phyloP scores from a whole-genome alignment of 1,140 invertebrate species.

The Hyles vespertilio region DNA sequence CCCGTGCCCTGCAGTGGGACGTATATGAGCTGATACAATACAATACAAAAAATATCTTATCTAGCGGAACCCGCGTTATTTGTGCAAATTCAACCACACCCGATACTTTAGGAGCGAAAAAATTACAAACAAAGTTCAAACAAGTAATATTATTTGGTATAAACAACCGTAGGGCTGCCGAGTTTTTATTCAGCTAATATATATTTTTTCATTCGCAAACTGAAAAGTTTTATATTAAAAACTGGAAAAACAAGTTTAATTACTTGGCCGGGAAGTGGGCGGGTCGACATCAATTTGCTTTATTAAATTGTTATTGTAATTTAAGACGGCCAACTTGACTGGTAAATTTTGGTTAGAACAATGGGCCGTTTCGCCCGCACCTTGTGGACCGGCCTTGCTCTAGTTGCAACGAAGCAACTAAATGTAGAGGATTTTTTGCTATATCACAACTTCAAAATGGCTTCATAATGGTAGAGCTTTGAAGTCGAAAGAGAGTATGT shows the following conservation, averaged over 20 bases:
- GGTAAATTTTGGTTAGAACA: too few species aligned
- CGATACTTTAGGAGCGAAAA: too few species aligned
- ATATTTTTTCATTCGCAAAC: constrained; percentile 27
- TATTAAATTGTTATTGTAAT: constrained; percentile 36
- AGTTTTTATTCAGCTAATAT: constrained; percentile 14
- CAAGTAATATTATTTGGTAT: constrained; percentile 47
- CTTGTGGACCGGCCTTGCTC: too few species aligned
- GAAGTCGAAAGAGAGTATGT: too few species aligned
- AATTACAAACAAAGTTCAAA: constrained; percentile 31
- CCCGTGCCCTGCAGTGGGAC: too few species aligned
- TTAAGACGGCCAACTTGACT: constrained; percentile 8
- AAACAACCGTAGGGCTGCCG: constrained; percentile 27
- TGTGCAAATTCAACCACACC: constrained; percentile 14
- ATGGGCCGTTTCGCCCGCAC: too few species aligned
- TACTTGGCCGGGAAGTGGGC: constrained; percentile 31
- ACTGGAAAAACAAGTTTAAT: constrained; percentile 60
- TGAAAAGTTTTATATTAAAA: constrained; percentile 55
- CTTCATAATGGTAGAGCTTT: too few species aligned
- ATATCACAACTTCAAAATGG: too few species aligned
- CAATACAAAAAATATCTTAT: too few species aligned
- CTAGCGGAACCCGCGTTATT: constrained; percentile 1
- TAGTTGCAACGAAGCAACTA: too few species aligned
- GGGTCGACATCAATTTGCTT: constrained; percentile 29
- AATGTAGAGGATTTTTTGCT: too few species aligned
- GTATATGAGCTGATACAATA: too few species aligned